These are phyloP conservation scores for Microchirus variegatus DNA, from an alignment of 2,797 vertebrate species.

Conservation along the genomic window DNA sequence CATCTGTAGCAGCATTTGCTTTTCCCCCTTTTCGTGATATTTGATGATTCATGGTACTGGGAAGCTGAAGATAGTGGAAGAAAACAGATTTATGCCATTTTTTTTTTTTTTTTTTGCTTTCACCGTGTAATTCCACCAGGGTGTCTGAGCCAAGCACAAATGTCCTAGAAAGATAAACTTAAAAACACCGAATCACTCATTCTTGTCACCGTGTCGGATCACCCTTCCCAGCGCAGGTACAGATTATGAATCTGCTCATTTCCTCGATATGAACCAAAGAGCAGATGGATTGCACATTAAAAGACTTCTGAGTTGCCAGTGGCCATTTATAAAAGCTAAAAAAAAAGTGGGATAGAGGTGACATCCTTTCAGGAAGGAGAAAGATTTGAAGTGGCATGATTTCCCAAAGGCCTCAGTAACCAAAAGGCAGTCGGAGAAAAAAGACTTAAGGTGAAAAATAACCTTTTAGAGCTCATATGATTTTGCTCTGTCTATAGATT, in stretches of 20 bases:
- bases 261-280: constrained; percentile 60
- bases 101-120: constrained; percentile 10
- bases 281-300: constrained; percentile 78
- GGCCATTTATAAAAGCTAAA: constrained; percentile 59
- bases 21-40: constrained; percentile 12
- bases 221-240: constrained; percentile 61
- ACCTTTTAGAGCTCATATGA: constrained; percentile 38
- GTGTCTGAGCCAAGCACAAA: constrained; percentile 50
- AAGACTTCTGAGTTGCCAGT: constrained; percentile 56
- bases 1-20: constrained; percentile 34
- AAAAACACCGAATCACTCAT: constrained; percentile 61
- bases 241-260: constrained; percentile 74
- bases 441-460: constrained; percentile 54
- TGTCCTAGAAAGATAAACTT: constrained; percentile 52
- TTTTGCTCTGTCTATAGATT: constrained; percentile 44
- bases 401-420: constrained; percentile 59
- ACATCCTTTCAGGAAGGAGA: constrained; percentile 60
- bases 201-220: constrained; percentile 36
- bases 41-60: constrained; percentile 45
- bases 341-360: constrained; percentile 48
- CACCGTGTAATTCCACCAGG: constrained; percentile 37
- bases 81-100: constrained; percentile 43
- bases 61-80: constrained; percentile 41
- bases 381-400: constrained; percentile 67
- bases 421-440: constrained; percentile 51